Base-by-base conservation (phyloP, 2,888 invertebrate species). In the Mimachlamys varia region DNA sequence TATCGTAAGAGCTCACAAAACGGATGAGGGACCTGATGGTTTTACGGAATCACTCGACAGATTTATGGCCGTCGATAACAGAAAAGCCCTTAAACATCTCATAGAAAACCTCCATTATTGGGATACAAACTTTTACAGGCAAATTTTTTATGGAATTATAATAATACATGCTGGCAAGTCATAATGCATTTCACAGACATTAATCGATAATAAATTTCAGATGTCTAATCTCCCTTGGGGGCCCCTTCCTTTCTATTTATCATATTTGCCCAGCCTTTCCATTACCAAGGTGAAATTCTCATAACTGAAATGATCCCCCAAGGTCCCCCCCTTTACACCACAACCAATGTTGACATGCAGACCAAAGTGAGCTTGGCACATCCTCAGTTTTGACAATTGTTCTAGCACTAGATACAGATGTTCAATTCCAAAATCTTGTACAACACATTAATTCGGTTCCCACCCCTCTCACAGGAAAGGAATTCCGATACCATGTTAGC, bases 171-270 rank as follows among this genome's bases (percentile, higher is more conserved):
- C 76, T 76, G 76, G 76, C 76, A 76, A 76, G 76, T 76, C 76
- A 76, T 76, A 76, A 76, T 76, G 76, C 76, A 76, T 76, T 76
- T 76, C 76, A 76, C 76, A 27, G 76, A 76, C 76, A 76, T 76
- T 76, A 76, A 76, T 76, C 76, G 7, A 76, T 76, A 76, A 76
- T 76, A 76, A 76, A 76, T 76, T 76, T 10, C 27, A 76, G 76
- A 76, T 33, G 76, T 76, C 76, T 76, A 76, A 76, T 76, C 76
- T 76, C 76, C 76, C 76, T 4, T 76, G 76, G 76, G 76, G 33
- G 33, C 76, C 76, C 27, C 76, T 76, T 17, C 76, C 76, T 76
- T 76, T 12, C 76, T 33, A 76, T 27, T 76, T 76, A 76, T 76
- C 76, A 27, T 76, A 76, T 76, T 76, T 76, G 76, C 76, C 27